Conservation (phyloP, 2,888 invertebrate species). For the Spatulosminthurus flaviceps region DNA sequence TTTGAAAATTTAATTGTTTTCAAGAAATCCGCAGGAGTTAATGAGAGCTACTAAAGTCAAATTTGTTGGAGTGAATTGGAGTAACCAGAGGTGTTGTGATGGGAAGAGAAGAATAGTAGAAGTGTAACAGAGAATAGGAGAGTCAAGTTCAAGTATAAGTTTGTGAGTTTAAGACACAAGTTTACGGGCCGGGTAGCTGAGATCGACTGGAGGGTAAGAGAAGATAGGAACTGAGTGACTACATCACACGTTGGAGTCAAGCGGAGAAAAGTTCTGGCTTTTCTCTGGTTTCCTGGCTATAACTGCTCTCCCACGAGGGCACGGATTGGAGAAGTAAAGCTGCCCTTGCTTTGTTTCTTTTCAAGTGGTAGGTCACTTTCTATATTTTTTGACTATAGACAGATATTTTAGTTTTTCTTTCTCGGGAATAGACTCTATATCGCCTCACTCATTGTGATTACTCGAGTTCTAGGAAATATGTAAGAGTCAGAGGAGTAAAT, state of each 20-base stretch:
- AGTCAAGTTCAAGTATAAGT: neutral
- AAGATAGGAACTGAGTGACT: neutral
- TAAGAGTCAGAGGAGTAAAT: no score
- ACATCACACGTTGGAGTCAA: neutral
- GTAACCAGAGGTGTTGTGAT: no score
- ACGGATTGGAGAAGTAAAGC: neutral
- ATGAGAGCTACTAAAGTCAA: no score
- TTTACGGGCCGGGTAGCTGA: neutral
- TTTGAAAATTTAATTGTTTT: no score
- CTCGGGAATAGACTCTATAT: neutral
- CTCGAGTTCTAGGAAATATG: no score
- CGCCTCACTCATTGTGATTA: no score
- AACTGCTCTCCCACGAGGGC: neutral
- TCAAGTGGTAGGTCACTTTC: slow-evolving; percentile 1
- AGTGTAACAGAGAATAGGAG: neutral
- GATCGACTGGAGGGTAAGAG: slow-evolving; percentile 18
- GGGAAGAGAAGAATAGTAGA: neutral
- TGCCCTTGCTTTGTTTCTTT: neutral
- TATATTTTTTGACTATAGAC: neutral
- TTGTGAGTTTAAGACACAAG: neutral
- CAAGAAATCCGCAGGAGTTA: no score
- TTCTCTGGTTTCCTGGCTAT: neutral
- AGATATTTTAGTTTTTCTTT: neutral
- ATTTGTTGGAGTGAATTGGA: no score
- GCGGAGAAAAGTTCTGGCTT: neutral